Evolutionary conservation across 2,113 vertebrate species (phyloP).

Genomic region (Apodemus speciosus): DNA sequence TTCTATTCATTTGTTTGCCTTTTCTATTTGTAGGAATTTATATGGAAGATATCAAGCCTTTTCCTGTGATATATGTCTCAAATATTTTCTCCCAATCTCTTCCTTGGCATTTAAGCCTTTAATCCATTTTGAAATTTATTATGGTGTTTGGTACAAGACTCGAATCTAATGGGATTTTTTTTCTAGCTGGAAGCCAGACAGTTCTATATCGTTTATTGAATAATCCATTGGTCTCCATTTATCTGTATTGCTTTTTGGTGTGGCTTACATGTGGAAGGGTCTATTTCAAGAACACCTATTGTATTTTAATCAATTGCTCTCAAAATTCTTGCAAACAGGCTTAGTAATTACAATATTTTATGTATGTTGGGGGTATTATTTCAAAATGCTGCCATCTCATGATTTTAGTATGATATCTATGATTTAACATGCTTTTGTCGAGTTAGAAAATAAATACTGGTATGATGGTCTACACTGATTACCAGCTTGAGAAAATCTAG

Average conservation of each 20-base stretch:
- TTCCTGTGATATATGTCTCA: conserved; percentile 30
- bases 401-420: conserved; percentile 17
- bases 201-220: conserved; percentile 52
- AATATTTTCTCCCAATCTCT: conserved; percentile 45
- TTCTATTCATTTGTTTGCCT: conserved; percentile 36
- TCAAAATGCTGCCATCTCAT: background rate
- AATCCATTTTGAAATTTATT: conserved; percentile 60
- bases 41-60: background rate
- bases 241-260: background rate
- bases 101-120: conserved; percentile 50
- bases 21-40: conserved; percentile 48
- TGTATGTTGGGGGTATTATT: background rate
- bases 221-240: conserved; percentile 36
- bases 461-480: background rate
- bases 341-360: background rate
- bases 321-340: background rate
- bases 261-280: background rate
- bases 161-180: conserved; percentile 62
- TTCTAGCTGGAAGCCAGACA: conserved; percentile 39
- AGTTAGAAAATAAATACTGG: background rate
- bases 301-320: conserved; percentile 24
- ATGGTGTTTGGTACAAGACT: conserved; percentile 38
- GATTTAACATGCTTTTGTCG: conserved; percentile 6
- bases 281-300: background rate
- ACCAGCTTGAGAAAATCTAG: background rate